Conservation (phyloP, 2,113 vertebrate species). For the Myiozetetes cayanensis region DNA sequence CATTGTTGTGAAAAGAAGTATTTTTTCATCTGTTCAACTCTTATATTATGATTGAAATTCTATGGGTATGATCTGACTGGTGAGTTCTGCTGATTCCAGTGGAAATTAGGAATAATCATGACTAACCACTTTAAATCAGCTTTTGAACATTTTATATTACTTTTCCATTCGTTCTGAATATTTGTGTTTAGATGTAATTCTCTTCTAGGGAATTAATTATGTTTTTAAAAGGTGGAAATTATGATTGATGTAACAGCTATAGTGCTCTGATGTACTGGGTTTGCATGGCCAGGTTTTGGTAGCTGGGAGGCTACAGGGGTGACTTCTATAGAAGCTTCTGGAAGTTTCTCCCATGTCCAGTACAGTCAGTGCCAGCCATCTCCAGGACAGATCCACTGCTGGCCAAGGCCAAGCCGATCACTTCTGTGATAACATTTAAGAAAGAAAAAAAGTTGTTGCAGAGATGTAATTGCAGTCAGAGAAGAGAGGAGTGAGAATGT, state of each 20-base stretch:
- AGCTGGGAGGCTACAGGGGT: rapidly evolving
- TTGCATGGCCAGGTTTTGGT: not conserved
- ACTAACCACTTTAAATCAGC: not conserved
- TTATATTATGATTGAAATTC: not conserved
- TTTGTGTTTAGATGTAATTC: not conserved
- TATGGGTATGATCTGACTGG: not conserved
- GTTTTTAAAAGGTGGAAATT: not conserved
- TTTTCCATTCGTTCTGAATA: not conserved
- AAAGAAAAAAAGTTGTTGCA: not conserved
- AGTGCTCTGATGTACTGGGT: not conserved
- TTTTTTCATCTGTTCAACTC: not conserved
- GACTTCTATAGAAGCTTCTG: not conserved
- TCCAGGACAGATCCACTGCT: not conserved
- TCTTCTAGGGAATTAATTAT: not conserved
- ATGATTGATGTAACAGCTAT: rapidly evolving
- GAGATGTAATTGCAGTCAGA: not conserved
- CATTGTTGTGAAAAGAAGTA: not conserved
- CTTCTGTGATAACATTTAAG: not conserved
- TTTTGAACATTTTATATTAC: not conserved
- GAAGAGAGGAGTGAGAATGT: not conserved
- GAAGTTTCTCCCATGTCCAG: not conserved
- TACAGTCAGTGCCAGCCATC: not conserved
- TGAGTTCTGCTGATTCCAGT: not conserved
- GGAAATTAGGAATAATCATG: not conserved
- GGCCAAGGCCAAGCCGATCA: not conserved